These are phyloP conservation scores for Leptinotarsa tumamoca DNA, from an alignment of 2,888 invertebrate species.

Conservation along the genomic window DNA sequence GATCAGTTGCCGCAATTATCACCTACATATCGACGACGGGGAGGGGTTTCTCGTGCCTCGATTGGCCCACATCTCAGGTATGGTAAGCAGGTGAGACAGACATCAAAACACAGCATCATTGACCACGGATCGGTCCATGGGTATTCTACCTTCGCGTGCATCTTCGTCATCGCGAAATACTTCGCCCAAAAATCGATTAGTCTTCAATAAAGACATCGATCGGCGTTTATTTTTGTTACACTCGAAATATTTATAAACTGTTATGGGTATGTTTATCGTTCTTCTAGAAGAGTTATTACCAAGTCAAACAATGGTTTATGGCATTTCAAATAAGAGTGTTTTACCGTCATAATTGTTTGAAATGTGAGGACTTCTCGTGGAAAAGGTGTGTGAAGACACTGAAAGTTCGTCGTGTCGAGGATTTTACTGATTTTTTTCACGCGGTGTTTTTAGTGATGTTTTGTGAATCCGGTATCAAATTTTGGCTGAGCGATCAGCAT, in stretches of 20 bases:
- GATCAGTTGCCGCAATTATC: conserved; percentile 54
- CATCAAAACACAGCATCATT: conserved; percentile 58
- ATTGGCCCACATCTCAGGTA: conserved; percentile 59
- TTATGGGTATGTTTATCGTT: conserved; percentile 46
- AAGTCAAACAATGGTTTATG: conserved; percentile 54
- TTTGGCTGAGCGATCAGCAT: conserved; percentile 56
- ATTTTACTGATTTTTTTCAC: conserved; percentile 35
- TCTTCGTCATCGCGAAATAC: conserved; percentile 27
- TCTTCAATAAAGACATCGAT: conserved; percentile 24
- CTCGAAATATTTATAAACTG: conserved; percentile 29
- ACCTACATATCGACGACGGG: conserved; percentile 52
- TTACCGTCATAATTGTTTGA: conserved; percentile 30
- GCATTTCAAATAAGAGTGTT: conserved; percentile 51
- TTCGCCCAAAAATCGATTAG: conserved; percentile 28
- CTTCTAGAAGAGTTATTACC: conserved; percentile 48
- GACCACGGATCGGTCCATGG: conserved; percentile 58
- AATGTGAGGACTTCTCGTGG: conserved; percentile 19
- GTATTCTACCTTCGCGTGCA: conserved; percentile 3
- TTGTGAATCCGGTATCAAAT: conserved; percentile 54
- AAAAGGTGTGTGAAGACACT: conserved; percentile 25
- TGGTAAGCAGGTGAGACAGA: conserved; percentile 60
- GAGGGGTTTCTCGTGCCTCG: conserved; percentile 50
- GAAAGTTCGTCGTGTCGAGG: conserved; percentile 27
- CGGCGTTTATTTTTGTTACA: conserved; percentile 15
- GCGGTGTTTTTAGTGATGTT: conserved; percentile 52